Evolutionary conservation across 2,113 vertebrate species (phyloP), one percentile per base, ranked within the genome.

Genomic region (zebrafish (Danio rerio)): DNA sequence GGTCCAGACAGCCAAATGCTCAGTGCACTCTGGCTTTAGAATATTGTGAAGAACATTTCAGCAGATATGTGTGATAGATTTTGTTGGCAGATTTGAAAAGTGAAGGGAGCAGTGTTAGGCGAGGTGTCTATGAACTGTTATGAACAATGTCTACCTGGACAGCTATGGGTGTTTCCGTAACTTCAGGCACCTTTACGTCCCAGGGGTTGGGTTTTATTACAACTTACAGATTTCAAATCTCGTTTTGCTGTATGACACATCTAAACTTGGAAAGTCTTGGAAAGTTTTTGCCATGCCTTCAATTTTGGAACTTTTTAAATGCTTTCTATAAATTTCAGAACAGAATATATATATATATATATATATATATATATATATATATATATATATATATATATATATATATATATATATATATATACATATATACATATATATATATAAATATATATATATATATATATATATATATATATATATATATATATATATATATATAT

Each of bases 51-150:
- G 43, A 15, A 5, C 56, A 56, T 74, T 61, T 81, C 58, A 81
- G 15, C 80, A 65, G 80, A 73, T 73, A 73, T 53, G 45, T 55
- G 11, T 73, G 69, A 73, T 81, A 63, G 80, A 65, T 81, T 73
- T 73, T 53, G 69, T 43, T 61, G 71, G 47, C 16, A 73, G 40
- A 43, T 31, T 81, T 50, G 43, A 61, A 81, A 81, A 62, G 80
- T 53, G 69, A 81, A 73, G 80, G 49, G 47, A 62, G 70, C 52
- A 16, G 50, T 55, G 52, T 15, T 7, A 42, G 13, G 9, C 55
- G 50, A 58, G 52, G 15, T 43, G 9, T 56, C 63, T 66, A 15
- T 68, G 43, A 68, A 47, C 43, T n/a, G 65, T 68, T 47, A 10
- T 47, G 43, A 68, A 2, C 2, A 68, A 68, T 18, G 65, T 47